These are phyloP conservation scores for Columbina picui DNA, from an alignment of 2,113 vertebrate species.

Conservation along the genomic window DNA sequence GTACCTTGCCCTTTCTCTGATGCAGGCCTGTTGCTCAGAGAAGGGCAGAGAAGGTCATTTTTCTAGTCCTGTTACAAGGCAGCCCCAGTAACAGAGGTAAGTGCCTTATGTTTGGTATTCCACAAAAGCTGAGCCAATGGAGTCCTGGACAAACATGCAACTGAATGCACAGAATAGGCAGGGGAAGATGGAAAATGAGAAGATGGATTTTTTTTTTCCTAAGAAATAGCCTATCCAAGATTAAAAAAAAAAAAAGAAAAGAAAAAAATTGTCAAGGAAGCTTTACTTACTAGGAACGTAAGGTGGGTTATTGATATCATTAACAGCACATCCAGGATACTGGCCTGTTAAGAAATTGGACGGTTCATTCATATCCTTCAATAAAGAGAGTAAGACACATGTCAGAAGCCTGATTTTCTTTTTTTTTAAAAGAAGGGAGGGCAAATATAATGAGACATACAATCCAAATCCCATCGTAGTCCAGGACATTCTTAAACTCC, in stretches of 20 bases:
- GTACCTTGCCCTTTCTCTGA: neutral
- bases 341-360: conserved; percentile 83
- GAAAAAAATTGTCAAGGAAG: neutral
- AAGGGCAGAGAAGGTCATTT: neutral
- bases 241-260: neutral
- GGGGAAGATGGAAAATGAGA: neutral
- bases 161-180: neutral
- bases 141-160: neutral
- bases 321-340: conserved; percentile 76
- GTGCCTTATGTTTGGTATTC: neutral
- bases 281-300: conserved; percentile 81
- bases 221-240: neutral
- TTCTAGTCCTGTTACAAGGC: neutral
- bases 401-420: neutral
- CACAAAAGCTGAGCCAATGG: neutral
- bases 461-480: conserved; percentile 89
- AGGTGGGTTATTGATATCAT: conserved; percentile 85
- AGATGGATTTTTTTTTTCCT: neutral
- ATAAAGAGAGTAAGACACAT: neutral
- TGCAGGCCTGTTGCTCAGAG: neutral
- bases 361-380: conserved; percentile 90
- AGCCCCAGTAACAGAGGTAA: neutral
- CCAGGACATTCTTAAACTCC: conserved; percentile 79
- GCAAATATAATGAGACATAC: conserved; percentile 70
- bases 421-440: neutral